Conservation (phyloP, 2,888 invertebrate species). For the Sarcophaga caerulescens region DNA sequence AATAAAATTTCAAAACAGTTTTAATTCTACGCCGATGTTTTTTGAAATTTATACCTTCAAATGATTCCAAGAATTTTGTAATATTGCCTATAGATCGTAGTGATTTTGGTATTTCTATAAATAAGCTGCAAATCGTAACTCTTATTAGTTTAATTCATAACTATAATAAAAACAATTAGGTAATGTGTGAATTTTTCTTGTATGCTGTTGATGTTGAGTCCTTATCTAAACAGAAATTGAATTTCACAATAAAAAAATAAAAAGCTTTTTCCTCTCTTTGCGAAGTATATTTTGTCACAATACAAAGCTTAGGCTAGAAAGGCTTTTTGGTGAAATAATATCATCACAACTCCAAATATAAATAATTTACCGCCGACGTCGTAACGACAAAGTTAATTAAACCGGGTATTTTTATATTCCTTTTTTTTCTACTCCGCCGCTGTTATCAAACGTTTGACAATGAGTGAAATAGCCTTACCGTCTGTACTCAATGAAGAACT, state of each 20-base stretch:
- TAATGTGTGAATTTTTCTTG: no score
- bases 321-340: neutral
- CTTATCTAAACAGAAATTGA: neutral
- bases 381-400: neutral
- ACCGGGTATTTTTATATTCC: neutral
- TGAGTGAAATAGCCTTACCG: constrained; percentile 23
- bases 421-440: neutral
- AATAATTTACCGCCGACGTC: neutral
- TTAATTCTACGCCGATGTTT: constrained; percentile 53
- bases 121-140: constrained; percentile 55
- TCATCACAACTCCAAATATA: neutral
- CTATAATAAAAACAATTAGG: neutral
- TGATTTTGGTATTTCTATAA: constrained; percentile 64
- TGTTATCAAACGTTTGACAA: neutral
- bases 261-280: neutral
- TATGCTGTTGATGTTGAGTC: no score
- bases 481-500: constrained; percentile 48
- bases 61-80: constrained; percentile 67
- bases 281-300: neutral
- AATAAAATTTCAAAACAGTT: constrained; percentile 49
- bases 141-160: neutral
- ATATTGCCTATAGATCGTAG: constrained; percentile 59
- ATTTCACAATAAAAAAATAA: neutral
- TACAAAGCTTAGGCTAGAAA: neutral
- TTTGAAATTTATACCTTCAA: constrained; percentile 65